A percentile compares a stretch with the other conserved stretches of the same genome.
Evolutionary conservation across 1,140 invertebrate species (phyloP).

Genomic region (Bradysia coprophila): DNA sequence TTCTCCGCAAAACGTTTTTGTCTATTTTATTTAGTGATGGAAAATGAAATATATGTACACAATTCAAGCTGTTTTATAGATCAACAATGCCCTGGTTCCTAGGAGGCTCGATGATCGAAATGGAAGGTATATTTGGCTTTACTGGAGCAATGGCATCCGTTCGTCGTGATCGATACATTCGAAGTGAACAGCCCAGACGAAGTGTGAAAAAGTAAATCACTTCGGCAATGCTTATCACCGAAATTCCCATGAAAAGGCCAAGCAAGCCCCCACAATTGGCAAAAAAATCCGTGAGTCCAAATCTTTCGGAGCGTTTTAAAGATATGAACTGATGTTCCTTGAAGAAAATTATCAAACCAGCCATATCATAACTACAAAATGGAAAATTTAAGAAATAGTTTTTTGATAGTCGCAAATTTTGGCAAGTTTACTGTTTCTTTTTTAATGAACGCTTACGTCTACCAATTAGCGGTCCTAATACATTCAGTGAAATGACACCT

Average conservation of each 20-base stretch:
- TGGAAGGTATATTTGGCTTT: background rate
- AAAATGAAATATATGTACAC: too few relatives aligned
- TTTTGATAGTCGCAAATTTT: too few relatives aligned
- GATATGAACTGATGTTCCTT: constrained; percentile 30
- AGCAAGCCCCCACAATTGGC: constrained; percentile 35
- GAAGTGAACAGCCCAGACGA: constrained; percentile 24
- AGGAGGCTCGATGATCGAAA: too few relatives aligned
- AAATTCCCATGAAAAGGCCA: constrained; percentile 36
- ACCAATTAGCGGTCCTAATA: too few relatives aligned
- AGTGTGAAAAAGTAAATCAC: constrained; percentile 32
- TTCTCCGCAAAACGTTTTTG: too few relatives aligned
- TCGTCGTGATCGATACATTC: constrained; percentile 10
- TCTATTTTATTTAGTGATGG: too few relatives aligned
- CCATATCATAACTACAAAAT: constrained; percentile 17
- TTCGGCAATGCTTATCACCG: constrained; percentile 32
- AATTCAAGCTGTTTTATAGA: too few relatives aligned
- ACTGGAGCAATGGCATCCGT: background rate
- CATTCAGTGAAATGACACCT: too few relatives aligned
- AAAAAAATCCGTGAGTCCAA: constrained; percentile 31
- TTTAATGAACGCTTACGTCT: too few relatives aligned
- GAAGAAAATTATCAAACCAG: constrained; percentile 27
- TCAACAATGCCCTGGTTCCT: too few relatives aligned
- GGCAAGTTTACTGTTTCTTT: too few relatives aligned
- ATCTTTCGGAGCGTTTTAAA: constrained; percentile 29
- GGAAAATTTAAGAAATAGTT: too few relatives aligned